These are phyloP conservation scores for Bembecia ichneumoniformis DNA, from an alignment of 2,888 invertebrate species.

Conservation along the genomic window DNA sequence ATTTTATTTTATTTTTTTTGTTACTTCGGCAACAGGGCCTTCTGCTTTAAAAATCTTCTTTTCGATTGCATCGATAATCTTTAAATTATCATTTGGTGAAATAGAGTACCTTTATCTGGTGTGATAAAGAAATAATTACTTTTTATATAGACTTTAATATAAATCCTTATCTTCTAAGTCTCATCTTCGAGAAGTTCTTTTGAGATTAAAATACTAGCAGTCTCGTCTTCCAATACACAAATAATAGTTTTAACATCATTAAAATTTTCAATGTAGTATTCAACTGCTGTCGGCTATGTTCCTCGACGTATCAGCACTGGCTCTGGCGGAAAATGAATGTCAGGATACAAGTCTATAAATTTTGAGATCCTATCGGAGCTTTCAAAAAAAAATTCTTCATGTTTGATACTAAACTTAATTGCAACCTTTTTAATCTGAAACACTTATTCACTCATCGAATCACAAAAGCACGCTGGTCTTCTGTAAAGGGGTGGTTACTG, in stretches of 20 bases:
- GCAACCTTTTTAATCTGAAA: constrained; percentile 1
- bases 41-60: neutral
- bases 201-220: neutral
- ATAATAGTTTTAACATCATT: neutral
- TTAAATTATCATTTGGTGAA: neutral
- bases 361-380: constrained; percentile 1
- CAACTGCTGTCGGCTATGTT: constrained; percentile 1
- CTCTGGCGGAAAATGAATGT: constrained; percentile 1
- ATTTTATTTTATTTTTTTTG: neutral
- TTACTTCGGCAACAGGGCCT: neutral
- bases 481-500: too few relatives aligned
- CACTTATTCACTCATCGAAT: neutral
- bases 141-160: neutral
- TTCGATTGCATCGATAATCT: neutral
- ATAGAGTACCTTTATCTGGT: neutral
- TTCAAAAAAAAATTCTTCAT: neutral
- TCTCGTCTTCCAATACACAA: neutral
- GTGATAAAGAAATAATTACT: constrained; percentile 1
- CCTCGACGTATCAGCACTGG: constrained; percentile 1
- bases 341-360: constrained; percentile 1
- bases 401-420: neutral
- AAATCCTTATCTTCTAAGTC: neutral
- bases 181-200: constrained; percentile 1
- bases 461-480: too few relatives aligned
- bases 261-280: neutral